Base-by-base conservation (phyloP, 2,888 invertebrate species). In the Salpingus planirostris region DNA sequence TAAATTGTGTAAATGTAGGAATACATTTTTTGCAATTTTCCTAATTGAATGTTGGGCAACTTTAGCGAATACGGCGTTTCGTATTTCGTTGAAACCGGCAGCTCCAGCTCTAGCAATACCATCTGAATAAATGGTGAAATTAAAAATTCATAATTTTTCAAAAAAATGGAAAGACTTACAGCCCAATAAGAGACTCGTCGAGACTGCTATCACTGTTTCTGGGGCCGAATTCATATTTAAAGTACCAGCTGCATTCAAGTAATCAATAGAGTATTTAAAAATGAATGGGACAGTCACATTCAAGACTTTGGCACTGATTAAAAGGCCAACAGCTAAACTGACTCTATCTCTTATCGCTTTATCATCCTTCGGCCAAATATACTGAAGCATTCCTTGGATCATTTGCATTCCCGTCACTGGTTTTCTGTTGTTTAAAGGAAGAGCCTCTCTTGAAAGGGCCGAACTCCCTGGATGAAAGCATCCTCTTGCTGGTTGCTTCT, bases 31-130 rank as follows among this genome's bases (percentile, higher is more conserved):
- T 1, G 97, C 93, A 37, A 99, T 85, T 64, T 79, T 78, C 28
- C 97, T 71, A 46, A 99, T 95, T 11, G 97, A 97, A 65, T 90
- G 86, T 59, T 98, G 97, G 0, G 98, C 95, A 3, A 99, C 98
- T 60, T 80, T 84, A 2, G 95, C 95, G 68, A 98, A 98, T 25
- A 98, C 92, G 1, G 97, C 97, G 69, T 97, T 98, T 18, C 97
- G 70, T 11, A 98, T 64, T 69, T 99, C 98, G 67, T 95, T 97
- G 64, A 97, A 91, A 12, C 85, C 86, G 0, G 92, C 81, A 2
- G 96, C 82, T 27, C 90, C 82, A 2, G 84, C 84, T 45, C 97
- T 75, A 1, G 96, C 95, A 38, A 90, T 67, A 36, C 97, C 98
- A 73, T 98, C 97, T 97, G 60, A 4, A 66, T 58, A 31, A 21